These are phyloP conservation scores for Leucania comma DNA, from an alignment of 2,888 invertebrate genomes.

Conservation along the genomic window DNA sequence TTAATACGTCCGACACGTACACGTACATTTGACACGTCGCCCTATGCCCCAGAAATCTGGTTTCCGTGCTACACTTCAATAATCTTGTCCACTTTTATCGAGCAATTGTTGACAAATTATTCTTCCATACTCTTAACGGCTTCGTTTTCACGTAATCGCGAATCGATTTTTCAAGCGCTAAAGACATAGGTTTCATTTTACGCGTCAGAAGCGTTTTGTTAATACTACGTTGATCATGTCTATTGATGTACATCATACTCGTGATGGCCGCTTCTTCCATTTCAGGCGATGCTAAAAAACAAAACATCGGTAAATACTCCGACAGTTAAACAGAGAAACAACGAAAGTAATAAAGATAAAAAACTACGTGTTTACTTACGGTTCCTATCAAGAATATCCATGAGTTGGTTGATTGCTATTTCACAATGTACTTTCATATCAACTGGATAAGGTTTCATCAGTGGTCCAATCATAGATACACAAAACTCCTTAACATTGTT, in stretches of 20 bases:
- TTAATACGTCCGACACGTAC: background rate
- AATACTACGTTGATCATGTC: slow-evolving; percentile 75
- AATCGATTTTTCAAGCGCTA: slow-evolving; percentile 74
- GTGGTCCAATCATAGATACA: slow-evolving; percentile 80
- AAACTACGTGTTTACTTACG: slow-evolving; percentile 77
- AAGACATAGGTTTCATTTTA: slow-evolving; percentile 75
- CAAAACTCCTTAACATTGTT: slow-evolving; percentile 77
- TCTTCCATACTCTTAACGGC: slow-evolving; percentile 77
- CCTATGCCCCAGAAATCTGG: background rate
- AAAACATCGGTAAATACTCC: slow-evolving; percentile 15
- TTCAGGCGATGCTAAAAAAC: slow-evolving; percentile 72
- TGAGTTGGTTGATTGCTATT: slow-evolving; percentile 79
- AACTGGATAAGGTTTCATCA: slow-evolving; percentile 83
- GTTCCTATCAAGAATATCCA: slow-evolving; percentile 75
- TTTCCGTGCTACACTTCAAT: background rate
- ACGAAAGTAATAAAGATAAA: background rate
- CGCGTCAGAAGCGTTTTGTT: slow-evolving; percentile 76
- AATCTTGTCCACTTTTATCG: slow-evolving; percentile 1
- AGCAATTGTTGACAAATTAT: slow-evolving; percentile 66
- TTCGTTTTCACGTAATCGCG: slow-evolving; percentile 77
- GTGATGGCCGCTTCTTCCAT: slow-evolving; percentile 82
- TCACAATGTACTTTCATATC: slow-evolving; percentile 86
- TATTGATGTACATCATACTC: slow-evolving; percentile 81
- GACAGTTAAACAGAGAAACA: background rate
- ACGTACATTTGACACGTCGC: background rate